These are phyloP conservation scores for Phocoena sinus DNA, from an alignment of 2,113 vertebrate species.

Conservation along the genomic window DNA sequence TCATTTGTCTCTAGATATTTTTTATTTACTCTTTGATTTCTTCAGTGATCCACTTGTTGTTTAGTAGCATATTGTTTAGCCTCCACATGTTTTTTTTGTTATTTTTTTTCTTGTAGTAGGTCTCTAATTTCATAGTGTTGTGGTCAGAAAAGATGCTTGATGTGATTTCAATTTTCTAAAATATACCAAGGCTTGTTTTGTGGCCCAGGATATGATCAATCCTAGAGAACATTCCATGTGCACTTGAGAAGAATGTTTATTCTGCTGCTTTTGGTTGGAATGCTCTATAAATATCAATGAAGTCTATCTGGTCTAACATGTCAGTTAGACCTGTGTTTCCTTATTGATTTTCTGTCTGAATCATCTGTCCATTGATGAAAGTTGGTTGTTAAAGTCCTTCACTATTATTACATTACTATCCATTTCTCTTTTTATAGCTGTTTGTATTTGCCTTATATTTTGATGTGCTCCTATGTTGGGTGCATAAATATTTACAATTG, in stretches of 20 bases:
- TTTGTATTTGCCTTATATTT: too few species aligned
- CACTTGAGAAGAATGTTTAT: background rate
- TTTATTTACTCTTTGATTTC: background rate
- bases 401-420: background rate
- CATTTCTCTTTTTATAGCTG: background rate
- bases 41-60: background rate
- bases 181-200: too few species aligned
- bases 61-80: background rate
- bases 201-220: too few species aligned
- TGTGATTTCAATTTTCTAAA: too few species aligned
- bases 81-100: too few species aligned
- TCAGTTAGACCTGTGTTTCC: background rate
- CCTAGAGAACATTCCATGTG: too few species aligned
- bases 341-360: background rate
- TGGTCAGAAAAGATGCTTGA: background rate
- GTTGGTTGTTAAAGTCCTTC: background rate
- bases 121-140: background rate
- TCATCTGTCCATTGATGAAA: background rate
- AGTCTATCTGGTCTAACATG: background rate
- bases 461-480: too few species aligned
- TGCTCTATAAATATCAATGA: too few species aligned
- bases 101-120: too few species aligned
- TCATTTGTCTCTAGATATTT: background rate
- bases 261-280: background rate
- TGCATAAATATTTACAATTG: too few species aligned